Conservation (phyloP, 2,797 vertebrate species). For the Falco novaeseelandiae region DNA sequence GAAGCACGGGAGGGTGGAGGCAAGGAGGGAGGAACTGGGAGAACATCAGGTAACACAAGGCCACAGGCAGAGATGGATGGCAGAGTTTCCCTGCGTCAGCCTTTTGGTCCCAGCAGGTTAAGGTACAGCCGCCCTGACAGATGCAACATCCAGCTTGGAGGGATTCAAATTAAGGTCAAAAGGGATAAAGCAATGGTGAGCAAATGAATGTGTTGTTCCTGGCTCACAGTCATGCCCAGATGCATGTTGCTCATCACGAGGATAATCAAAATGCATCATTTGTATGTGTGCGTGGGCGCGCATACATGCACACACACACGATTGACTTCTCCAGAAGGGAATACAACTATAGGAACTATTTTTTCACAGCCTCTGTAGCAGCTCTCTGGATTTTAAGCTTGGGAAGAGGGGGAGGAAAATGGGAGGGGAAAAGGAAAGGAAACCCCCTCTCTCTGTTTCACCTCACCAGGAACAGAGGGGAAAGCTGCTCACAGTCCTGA, state of each 20-base stretch:
- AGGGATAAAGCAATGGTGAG: constrained; percentile 24
- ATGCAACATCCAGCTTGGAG: constrained; percentile 3
- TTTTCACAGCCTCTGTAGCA: neutral
- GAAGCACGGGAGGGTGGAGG: neutral
- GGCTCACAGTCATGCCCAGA: constrained; percentile 34
- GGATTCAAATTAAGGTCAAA: constrained; percentile 55
- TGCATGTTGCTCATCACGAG: neutral
- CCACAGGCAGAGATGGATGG: neutral
- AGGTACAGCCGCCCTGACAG: neutral
- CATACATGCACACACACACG: neutral
- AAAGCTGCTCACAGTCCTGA: neutral
- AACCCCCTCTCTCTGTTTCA: neutral
- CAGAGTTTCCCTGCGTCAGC: neutral
- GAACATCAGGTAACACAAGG: neutral
- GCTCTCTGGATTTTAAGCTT: neutral
- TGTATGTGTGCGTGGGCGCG: neutral
- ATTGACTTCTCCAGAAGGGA: neutral
- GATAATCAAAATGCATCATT: constrained; percentile 33
- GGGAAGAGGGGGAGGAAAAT: neutral
- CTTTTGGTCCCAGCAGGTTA: constrained; percentile 40
- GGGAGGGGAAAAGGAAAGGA: neutral
- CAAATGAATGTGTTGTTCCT: neutral
- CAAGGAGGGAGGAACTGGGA: neutral
- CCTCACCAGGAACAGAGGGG: neutral
- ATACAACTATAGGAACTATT: neutral